phyloP scores from a whole-genome alignment of 2,888 invertebrate species.

The Apamea crenata region DNA sequence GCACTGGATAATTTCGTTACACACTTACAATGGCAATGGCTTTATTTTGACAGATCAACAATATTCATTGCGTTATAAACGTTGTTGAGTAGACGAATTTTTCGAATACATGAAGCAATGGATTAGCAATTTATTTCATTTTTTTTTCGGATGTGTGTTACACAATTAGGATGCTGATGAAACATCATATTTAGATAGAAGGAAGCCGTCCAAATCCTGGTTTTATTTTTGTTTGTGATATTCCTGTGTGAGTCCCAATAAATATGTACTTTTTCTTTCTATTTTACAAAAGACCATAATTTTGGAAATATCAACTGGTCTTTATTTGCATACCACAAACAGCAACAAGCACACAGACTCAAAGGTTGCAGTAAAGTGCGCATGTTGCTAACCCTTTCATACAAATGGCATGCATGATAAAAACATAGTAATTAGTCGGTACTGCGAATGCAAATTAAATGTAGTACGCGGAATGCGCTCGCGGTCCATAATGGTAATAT shows the following conservation, averaged over 20 bases:
- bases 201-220: neutral
- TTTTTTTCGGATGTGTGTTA: neutral
- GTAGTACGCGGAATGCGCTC: conserved; percentile 17
- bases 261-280: neutral
- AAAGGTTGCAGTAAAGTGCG: conserved; percentile 6
- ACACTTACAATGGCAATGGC: neutral
- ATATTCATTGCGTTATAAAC: neutral
- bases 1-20: neutral
- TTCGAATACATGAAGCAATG: neutral
- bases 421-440: conserved; percentile 53
- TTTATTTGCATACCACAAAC: neutral
- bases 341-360: neutral
- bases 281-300: neutral
- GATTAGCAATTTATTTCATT: neutral
- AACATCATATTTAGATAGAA: neutral
- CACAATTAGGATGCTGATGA: neutral
- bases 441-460: conserved; percentile 58
- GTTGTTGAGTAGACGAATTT: neutral
- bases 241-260: neutral
- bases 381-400: neutral
- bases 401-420: conserved; percentile 44
- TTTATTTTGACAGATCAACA: neutral
- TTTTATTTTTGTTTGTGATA: neutral
- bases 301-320: neutral
- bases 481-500: conserved; percentile 20